phyloP scores from a whole-genome alignment of 1,140 invertebrate species.

The Saccostrea echinata region DNA sequence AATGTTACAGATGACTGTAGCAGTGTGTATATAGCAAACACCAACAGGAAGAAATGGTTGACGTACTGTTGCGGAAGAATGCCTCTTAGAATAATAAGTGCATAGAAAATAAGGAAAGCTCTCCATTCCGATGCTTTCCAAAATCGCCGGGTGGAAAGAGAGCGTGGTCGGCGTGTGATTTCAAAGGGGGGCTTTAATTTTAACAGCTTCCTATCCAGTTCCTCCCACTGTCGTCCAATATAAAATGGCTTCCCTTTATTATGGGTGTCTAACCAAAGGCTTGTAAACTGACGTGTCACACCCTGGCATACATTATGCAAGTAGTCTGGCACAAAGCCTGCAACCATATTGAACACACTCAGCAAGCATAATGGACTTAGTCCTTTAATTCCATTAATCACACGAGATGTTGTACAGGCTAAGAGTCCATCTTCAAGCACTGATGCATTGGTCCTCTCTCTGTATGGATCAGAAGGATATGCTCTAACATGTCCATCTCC shows the following conservation, averaged over 20 bases:
- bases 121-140: slow-evolving; percentile 59
- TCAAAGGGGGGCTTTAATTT: slow-evolving; percentile 42
- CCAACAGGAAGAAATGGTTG: slow-evolving; percentile 40
- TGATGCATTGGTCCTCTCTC: neutral
- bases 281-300: neutral
- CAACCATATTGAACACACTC: neutral
- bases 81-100: neutral
- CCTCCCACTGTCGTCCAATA: neutral
- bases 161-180: slow-evolving; percentile 40
- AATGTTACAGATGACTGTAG: slow-evolving; percentile 21
- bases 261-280: too few species aligned
- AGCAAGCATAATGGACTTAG: neutral
- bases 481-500: too few species aligned
- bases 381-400: neutral
- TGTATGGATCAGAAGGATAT: neutral
- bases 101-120: slow-evolving; percentile 38
- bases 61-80: neutral
- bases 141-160: slow-evolving; percentile 37
- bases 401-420: neutral
- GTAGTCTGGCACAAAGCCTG: neutral
- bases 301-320: neutral
- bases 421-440: neutral
- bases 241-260: neutral
- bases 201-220: neutral
- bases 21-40: slow-evolving; percentile 46